These are phyloP conservation scores for Conger conger DNA, from an alignment of 2,113 vertebrate species.

Conservation along the genomic window DNA sequence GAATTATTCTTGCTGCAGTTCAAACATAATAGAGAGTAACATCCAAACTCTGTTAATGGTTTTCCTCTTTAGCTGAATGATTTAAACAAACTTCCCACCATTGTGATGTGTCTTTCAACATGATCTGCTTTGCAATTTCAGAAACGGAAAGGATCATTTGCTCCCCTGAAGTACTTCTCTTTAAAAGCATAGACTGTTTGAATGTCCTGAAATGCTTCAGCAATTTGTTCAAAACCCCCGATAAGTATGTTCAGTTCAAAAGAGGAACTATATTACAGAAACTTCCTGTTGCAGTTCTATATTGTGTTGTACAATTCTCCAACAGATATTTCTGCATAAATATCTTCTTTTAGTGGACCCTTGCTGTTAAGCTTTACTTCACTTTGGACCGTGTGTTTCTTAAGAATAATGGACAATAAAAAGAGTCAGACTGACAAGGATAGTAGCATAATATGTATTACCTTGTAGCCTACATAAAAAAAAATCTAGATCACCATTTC, in stretches of 20 bases:
- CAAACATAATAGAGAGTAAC: no score
- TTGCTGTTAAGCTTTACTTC: background rate
- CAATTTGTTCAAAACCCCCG: background rate
- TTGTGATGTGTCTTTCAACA: background rate
- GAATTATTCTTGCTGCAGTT: background rate
- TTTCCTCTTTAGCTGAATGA: background rate
- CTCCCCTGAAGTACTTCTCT: background rate
- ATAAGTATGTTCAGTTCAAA: background rate
- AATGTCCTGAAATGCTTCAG: background rate
- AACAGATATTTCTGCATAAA: background rate
- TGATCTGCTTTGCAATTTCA: background rate
- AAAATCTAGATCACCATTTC: background rate
- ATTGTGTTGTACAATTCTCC: background rate
- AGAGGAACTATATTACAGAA: background rate
- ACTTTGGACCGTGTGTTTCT: background rate
- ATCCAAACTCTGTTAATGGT: background rate
- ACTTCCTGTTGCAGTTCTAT: background rate
- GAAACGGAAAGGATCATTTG: background rate
- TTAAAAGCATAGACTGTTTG: background rate
- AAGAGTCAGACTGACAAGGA: background rate
- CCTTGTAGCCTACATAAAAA: background rate
- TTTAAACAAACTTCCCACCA: background rate
- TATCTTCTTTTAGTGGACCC: background rate
- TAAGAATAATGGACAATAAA: background rate
- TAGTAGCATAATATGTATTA: background rate